Evolutionary conservation across 2,888 invertebrate species (phyloP), one percentile per base, ranked within the genome.

Genomic region (Pristionchus exspectatus): DNA sequence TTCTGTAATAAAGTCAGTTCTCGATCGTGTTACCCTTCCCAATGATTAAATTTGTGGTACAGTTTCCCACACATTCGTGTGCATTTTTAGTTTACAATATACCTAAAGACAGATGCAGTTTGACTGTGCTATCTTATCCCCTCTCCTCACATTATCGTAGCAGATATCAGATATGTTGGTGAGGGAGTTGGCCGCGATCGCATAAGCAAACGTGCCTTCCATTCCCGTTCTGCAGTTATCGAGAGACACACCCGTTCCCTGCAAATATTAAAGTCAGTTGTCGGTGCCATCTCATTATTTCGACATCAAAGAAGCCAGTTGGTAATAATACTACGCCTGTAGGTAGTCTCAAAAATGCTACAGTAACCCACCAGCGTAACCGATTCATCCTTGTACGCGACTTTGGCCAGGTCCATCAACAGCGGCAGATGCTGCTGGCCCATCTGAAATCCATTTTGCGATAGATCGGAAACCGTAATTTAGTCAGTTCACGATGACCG

Each of bases 331-430:
- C n/a, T n/a, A n/a, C n/a, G n/a, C n/a, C n/a, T n/a, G n/a, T n/a
- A n/a, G n/a, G n/a, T n/a, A n/a, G n/a, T n/a, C n/a, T n/a, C n/a
- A n/a, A n/a, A n/a, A n/a, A n/a, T n/a, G n/a, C 33, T 30, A 7
- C 21, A 30, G 18, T 74, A 27, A 74, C 74, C 74, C 12, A 50
- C 44, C 44, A 50, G 18, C 16, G 33, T 38, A 14, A 74, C 33
- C 10, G 74, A 38, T 38, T 38, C 74, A 5, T 74, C 74, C 18
- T 30, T 16, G 33, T 33, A 74, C 16, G 30, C 30, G 30, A 30
- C 74, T 21, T 38, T 74, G 74, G 18, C 14, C 33, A 74, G 74
- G 74, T 74, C 74, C 74, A 74, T 74, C 38, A 74, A 21, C 74
- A 30, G 74, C 33, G 74, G 74, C 21, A 74, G 14, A 21, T 74